A percentile compares a stretch with the other conserved stretches of the same genome.
Evolutionary conservation across 1,140 invertebrate genomes (phyloP).

Genomic region (Harpegnathos saltator): DNA sequence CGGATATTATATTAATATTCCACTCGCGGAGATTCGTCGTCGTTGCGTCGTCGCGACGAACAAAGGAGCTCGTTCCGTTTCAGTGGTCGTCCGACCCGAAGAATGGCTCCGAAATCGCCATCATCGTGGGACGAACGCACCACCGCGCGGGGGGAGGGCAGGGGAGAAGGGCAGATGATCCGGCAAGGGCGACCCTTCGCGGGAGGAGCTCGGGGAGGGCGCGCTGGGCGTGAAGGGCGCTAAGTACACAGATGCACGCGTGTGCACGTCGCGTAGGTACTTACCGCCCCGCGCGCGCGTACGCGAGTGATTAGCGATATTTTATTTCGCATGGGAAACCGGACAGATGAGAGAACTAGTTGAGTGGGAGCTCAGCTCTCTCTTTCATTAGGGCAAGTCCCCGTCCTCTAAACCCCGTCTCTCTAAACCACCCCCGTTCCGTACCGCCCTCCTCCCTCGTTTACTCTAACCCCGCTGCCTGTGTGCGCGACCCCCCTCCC

Average conservation of each 20-base stretch:
- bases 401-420: slow-evolving; percentile 60
- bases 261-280: slow-evolving; percentile 74
- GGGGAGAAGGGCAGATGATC: slow-evolving; percentile 2
- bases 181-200: not conserved
- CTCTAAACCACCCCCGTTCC: slow-evolving; percentile 24
- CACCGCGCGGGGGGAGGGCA: slow-evolving; percentile 45
- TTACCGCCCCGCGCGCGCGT: slow-evolving; percentile 80
- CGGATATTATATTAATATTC: too few relatives aligned
- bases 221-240: slow-evolving; percentile 55
- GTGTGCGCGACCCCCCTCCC: too few relatives aligned
- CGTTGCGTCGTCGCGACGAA: slow-evolving; percentile 24
- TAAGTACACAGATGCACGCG: slow-evolving; percentile 76
- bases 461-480: slow-evolving; percentile 16
- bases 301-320: slow-evolving; percentile 86
- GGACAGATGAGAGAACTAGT: slow-evolving; percentile 86
- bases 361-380: slow-evolving; percentile 85
- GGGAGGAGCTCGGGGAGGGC: not conserved
- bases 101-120: slow-evolving; percentile 75
- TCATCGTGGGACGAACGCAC: slow-evolving; percentile 70
- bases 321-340: slow-evolving; percentile 87
- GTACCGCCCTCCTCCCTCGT: slow-evolving; percentile 27
- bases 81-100: slow-evolving; percentile 42
- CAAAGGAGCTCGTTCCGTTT: slow-evolving; percentile 28
- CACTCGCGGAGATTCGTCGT: slow-evolving; percentile 3
- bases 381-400: slow-evolving; percentile 83